A percentile compares a stretch with the other conserved stretches of the same genome.
Evolutionary conservation across 2,888 invertebrate genomes (phyloP).

Genomic region (Argyra leucocephala): DNA sequence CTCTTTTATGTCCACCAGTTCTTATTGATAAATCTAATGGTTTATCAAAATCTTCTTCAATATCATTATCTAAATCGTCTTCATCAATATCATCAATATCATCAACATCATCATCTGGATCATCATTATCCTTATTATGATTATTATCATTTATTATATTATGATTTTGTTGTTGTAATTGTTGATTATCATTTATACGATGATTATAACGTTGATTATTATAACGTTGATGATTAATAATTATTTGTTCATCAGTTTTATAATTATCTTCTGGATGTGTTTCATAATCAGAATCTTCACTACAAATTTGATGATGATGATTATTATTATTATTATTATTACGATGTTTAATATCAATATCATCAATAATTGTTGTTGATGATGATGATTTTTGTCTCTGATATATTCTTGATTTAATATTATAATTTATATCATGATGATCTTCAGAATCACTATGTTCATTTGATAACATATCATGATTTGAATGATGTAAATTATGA

Average conservation of each 20-base stretch:
- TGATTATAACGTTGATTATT: constrained; percentile 8
- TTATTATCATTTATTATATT: constrained; percentile 9
- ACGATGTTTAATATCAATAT: too few relatives aligned
- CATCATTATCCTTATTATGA: constrained; percentile 7
- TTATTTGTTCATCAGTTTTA: constrained; percentile 15
- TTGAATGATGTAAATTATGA: background rate
- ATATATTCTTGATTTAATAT: constrained; percentile 1
- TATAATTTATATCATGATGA: background rate
- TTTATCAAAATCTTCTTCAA: constrained; percentile 50
- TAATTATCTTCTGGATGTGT: constrained; percentile 9
- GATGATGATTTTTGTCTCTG: constrained; percentile 2
- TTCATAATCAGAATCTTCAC: constrained; percentile 17
- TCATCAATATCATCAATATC: constrained; percentile 20
- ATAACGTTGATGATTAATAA: too few relatives aligned
- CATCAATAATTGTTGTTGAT: too few relatives aligned
- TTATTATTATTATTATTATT: background rate
- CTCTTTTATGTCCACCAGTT: constrained; percentile 35
- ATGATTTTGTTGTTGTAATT: background rate
- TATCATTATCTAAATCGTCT: constrained; percentile 20
- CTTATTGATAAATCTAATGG: constrained; percentile 71
- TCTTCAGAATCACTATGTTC: constrained; percentile 8
- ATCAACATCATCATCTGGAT: background rate
- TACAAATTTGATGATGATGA: background rate
- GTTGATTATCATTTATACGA: constrained; percentile 28
- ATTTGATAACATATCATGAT: background rate